Evolutionary conservation across 2,113 vertebrate genomes (phyloP).

Genomic region (Naja naja): DNA sequence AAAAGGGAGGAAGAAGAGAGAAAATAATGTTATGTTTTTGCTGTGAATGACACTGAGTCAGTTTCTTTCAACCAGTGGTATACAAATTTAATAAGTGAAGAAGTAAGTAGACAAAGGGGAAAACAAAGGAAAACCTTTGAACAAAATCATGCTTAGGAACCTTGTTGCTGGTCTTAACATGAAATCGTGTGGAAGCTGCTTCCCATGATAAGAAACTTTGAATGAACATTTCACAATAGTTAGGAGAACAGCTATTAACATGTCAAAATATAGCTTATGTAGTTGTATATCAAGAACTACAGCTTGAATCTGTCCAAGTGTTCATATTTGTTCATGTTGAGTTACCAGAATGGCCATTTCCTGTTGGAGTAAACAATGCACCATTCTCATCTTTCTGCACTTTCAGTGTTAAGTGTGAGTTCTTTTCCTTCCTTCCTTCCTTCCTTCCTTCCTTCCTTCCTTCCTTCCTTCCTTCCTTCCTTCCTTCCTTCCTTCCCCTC

Average conservation of each 20-base stretch:
- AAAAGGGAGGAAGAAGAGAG: neutral
- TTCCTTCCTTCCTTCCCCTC: neutral
- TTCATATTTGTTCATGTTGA: neutral
- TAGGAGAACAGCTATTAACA: neutral
- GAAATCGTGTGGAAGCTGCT: neutral
- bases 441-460: neutral
- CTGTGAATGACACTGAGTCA: neutral
- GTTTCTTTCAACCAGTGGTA: neutral
- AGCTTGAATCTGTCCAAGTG: neutral
- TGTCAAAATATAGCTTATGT: neutral
- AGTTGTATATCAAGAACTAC: neutral
- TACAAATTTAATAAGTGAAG: neutral
- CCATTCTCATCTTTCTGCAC: neutral
- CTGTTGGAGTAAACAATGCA: neutral
- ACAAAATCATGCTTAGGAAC: neutral
- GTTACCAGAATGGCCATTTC: neutral
- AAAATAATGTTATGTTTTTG: neutral
- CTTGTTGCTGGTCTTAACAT: neutral
- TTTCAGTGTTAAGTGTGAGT: neutral
- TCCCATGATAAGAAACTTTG: neutral
- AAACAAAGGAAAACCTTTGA: neutral
- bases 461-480: neutral
- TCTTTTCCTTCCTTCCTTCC: neutral
- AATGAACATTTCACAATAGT: neutral
- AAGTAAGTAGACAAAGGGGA: neutral